These are phyloP conservation scores for Ophion obscuratus DNA, from an alignment of 2,888 invertebrate genomes.

Conservation along the genomic window DNA sequence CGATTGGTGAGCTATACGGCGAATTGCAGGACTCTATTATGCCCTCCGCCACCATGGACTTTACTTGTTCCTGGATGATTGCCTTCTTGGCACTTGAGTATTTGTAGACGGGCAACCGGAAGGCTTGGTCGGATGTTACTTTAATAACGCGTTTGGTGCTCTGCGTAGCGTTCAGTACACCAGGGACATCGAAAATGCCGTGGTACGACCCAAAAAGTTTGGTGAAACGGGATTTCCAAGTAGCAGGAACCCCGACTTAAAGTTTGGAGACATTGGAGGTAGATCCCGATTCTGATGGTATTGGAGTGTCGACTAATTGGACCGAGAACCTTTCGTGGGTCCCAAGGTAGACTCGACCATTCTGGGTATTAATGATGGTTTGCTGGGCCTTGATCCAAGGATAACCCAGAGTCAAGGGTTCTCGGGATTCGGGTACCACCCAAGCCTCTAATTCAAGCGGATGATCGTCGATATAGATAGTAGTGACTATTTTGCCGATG, in stretches of 20 bases:
- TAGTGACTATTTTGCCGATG: neutral
- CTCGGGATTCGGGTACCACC: neutral
- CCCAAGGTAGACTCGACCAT: slow-evolving; percentile 30
- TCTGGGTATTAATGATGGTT: neutral
- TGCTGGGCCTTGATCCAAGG: neutral
- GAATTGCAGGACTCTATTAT: too few relatives aligned
- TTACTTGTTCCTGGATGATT: neutral
- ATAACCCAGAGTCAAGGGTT: slow-evolving; percentile 7
- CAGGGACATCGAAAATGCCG: neutral
- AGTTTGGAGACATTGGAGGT: neutral
- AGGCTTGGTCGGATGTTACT: neutral
- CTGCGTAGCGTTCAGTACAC: neutral
- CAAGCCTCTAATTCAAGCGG: neutral
- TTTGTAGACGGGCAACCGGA: neutral
- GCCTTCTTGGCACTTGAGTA: neutral
- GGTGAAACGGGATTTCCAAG: neutral
- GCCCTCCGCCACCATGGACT: neutral
- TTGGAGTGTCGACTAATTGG: neutral
- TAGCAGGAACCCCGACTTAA: neutral
- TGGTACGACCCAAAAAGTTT: neutral
- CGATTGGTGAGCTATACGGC: slow-evolving; percentile 54
- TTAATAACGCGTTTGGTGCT: neutral
- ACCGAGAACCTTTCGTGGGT: neutral
- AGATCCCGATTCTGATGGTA: neutral
- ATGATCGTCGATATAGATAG: neutral